Evolutionary conservation across 2,797 vertebrate species (phyloP).

Genomic region (Trachurus trachurus): DNA sequence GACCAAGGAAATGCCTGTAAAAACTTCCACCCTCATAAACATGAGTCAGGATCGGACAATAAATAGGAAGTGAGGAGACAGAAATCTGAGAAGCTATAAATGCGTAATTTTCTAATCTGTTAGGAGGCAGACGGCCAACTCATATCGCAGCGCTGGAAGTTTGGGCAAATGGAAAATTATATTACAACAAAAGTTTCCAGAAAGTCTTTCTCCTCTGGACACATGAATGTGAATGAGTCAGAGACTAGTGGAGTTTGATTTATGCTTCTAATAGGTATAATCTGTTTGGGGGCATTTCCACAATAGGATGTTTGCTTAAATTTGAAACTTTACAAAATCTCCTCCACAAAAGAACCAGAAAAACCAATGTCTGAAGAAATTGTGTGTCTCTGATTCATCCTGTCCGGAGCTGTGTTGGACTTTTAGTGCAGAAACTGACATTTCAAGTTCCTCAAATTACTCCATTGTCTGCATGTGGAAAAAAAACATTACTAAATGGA

Average conservation of each 20-base stretch:
- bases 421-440: not conserved
- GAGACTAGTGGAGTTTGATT: constrained; percentile 48
- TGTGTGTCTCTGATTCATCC: not conserved
- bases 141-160: constrained; percentile 64
- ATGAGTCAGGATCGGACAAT: constrained; percentile 72
- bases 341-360: not conserved
- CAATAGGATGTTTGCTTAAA: constrained; percentile 22
- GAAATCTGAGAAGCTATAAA: constrained; percentile 80
- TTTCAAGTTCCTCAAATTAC: constrained; percentile 7
- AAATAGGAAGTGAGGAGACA: constrained; percentile 76
- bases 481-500: not conserved
- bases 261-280: constrained; percentile 36
- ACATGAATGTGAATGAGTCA: constrained; percentile 61
- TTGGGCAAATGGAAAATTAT: constrained; percentile 68
- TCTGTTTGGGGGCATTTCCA: constrained; percentile 38
- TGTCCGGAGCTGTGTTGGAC: not conserved
- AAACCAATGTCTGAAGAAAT: not conserved
- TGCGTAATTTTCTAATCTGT: constrained; percentile 79
- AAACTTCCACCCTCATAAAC: constrained; percentile 74
- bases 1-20: constrained; percentile 69
- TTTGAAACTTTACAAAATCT: constrained; percentile 17
- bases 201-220: constrained; percentile 74
- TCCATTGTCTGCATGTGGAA: not conserved
- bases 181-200: constrained; percentile 67
- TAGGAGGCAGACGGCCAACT: constrained; percentile 70